These are phyloP conservation scores for Andrena praecox DNA, from an alignment of 2,888 invertebrate species.

Conservation along the genomic window DNA sequence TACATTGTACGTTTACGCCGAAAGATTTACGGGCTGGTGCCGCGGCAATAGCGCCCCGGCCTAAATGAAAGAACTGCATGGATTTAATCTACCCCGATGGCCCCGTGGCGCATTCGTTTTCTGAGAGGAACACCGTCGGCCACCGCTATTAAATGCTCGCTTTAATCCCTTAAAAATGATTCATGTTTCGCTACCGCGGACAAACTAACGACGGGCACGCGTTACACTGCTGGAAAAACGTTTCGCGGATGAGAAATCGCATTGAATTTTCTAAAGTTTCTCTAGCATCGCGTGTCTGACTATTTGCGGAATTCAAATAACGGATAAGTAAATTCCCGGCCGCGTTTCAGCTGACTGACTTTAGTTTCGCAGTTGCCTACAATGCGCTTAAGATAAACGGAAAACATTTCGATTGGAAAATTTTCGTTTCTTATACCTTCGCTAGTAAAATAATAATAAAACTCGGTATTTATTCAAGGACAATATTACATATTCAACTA, in stretches of 20 bases:
- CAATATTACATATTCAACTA: no score
- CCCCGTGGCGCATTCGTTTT: slow-evolving; percentile 22
- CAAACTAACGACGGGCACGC: slow-evolving; percentile 28
- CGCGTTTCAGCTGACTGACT: no score
- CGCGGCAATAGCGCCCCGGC: slow-evolving; percentile 21
- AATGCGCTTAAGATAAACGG: no score
- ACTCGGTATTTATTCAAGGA: no score
- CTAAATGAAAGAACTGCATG: slow-evolving; percentile 58
- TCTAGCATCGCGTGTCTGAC: no score
- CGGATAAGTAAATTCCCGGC: no score
- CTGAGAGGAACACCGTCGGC: neutral
- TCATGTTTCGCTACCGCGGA: slow-evolving; percentile 36
- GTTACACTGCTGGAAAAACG: neutral
- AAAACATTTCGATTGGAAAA: no score
- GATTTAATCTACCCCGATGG: slow-evolving; percentile 58
- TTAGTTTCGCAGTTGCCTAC: no score
- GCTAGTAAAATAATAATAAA: no score
- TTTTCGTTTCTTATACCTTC: no score
- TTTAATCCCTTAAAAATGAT: slow-evolving; percentile 50
- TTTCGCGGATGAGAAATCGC: neutral
- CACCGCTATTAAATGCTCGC: slow-evolving; percentile 38
- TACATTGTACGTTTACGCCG: slow-evolving; percentile 63
- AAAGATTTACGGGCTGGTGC: slow-evolving; percentile 56
- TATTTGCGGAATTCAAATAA: no score
- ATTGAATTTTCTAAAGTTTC: neutral